Conservation (phyloP, 2,113 vertebrate species). For the Chaetura pelagica region DNA sequence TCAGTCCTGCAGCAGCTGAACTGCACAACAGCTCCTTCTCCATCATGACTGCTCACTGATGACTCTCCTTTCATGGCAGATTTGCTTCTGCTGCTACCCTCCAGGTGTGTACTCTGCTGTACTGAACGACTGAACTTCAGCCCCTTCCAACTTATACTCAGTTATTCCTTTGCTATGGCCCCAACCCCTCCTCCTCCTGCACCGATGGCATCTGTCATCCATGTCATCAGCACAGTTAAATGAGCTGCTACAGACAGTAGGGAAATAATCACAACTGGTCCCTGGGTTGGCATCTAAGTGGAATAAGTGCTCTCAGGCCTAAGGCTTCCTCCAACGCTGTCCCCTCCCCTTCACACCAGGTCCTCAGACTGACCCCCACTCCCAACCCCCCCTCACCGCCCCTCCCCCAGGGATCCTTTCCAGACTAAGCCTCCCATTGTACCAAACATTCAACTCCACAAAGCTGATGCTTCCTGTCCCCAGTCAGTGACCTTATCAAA, state of each 20-base stretch:
- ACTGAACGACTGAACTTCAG: not conserved
- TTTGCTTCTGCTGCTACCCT: not conserved
- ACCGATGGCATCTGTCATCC: accelerated
- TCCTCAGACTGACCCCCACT: not conserved
- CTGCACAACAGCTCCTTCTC: not conserved
- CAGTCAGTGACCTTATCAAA: not conserved
- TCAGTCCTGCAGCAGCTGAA: not conserved
- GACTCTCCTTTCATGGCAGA: not conserved
- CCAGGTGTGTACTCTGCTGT: not conserved
- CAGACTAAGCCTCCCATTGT: not conserved
- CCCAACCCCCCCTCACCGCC: not conserved
- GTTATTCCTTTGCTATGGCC: not conserved
- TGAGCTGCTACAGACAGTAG: not conserved
- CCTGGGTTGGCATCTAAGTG: not conserved
- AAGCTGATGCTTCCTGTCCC: not conserved
- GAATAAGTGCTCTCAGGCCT: not conserved
- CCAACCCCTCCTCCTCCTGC: not conserved
- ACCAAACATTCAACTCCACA: not conserved
- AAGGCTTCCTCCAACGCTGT: not conserved
- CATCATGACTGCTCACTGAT: accelerated
- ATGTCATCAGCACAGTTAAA: not conserved
- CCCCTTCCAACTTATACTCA: not conserved
- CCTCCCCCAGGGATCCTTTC: accelerated
- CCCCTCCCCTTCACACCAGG: too few relatives aligned
- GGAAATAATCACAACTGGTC: not conserved